A percentile compares a stretch with the other conserved stretches of the same genome.
phyloP scores from a whole-genome alignment of 2,888 invertebrate genomes.

The Melinaea menophilus region DNA sequence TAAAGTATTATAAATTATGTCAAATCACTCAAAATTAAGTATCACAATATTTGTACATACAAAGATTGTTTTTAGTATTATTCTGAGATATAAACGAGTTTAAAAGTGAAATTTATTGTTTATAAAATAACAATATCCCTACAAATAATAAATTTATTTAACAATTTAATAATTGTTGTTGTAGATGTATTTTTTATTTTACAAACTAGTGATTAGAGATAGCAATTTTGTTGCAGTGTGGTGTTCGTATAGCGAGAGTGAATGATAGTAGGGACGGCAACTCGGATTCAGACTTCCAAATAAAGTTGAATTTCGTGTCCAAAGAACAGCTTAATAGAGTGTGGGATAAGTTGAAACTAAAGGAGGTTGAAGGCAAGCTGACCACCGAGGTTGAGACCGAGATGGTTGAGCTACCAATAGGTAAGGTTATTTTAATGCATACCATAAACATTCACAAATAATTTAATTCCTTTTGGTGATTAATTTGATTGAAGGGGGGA shows the following conservation, averaged over 20 bases:
- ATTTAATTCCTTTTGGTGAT: too few relatives aligned
- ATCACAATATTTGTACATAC: too few relatives aligned
- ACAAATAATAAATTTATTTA: too few relatives aligned
- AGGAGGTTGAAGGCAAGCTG: slow-evolving; percentile 29
- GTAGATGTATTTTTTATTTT: neutral
- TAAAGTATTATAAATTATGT: too few relatives aligned
- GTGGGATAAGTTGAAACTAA: slow-evolving; percentile 24
- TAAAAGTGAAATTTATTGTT: too few relatives aligned
- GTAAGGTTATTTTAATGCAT: slow-evolving; percentile 19
- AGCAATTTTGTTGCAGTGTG: slow-evolving; percentile 24
- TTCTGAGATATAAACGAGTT: too few relatives aligned
- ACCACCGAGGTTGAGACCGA: slow-evolving; percentile 17
- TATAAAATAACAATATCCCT: too few relatives aligned
- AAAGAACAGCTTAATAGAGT: slow-evolving; percentile 21
- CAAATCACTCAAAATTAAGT: too few relatives aligned
- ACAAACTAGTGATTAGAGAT: neutral
- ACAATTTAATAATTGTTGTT: neutral
- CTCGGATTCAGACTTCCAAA: slow-evolving; percentile 25
- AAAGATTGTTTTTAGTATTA: too few relatives aligned
- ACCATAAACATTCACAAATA: neutral
- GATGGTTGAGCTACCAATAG: slow-evolving; percentile 8
- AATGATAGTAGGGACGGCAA: slow-evolving; percentile 23
- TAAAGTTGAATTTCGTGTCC: slow-evolving; percentile 26
- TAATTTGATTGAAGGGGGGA: too few relatives aligned
- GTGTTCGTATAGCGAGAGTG: slow-evolving; percentile 26